Evolutionary conservation across 2,888 invertebrate species (phyloP).

Genomic region (Apantesis nais): DNA sequence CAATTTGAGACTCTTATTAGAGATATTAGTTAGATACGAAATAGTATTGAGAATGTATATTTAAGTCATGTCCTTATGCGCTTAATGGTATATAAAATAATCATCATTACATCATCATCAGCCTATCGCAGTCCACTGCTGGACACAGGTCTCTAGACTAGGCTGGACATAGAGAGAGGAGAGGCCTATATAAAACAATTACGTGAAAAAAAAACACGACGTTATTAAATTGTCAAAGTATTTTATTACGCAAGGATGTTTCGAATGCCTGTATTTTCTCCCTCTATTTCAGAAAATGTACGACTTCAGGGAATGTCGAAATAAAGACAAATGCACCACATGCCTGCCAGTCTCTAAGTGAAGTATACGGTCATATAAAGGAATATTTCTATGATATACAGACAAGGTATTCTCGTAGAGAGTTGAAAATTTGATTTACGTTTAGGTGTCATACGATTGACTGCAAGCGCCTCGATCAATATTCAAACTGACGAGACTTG

Average conservation of each 20-base stretch:
- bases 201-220: not conserved
- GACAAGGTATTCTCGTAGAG: not conserved
- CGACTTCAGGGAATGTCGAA: conserved; percentile 33
- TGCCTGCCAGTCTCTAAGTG: conserved; percentile 22
- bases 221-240: not conserved
- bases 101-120: no score
- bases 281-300: conserved; percentile 31
- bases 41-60: no score
- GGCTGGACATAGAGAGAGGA: no score
- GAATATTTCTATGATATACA: conserved; percentile 4
- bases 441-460: conserved; percentile 2
- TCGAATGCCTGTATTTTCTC: conserved; percentile 17
- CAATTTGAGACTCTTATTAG: no score
- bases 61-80: no score
- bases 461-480: not conserved
- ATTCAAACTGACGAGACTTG: not conserved
- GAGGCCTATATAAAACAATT: not conserved
- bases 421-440: conserved; percentile 7
- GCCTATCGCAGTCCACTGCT: no score
- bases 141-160: no score
- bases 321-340: conserved; percentile 38
- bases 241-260: not conserved
- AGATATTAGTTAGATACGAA: no score
- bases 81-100: no score
- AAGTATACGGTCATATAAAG: conserved; percentile 16